Evolutionary conservation across 2,797 vertebrate species (phyloP), one percentile per base, ranked within the genome.

Genomic region (Anableps anableps): DNA sequence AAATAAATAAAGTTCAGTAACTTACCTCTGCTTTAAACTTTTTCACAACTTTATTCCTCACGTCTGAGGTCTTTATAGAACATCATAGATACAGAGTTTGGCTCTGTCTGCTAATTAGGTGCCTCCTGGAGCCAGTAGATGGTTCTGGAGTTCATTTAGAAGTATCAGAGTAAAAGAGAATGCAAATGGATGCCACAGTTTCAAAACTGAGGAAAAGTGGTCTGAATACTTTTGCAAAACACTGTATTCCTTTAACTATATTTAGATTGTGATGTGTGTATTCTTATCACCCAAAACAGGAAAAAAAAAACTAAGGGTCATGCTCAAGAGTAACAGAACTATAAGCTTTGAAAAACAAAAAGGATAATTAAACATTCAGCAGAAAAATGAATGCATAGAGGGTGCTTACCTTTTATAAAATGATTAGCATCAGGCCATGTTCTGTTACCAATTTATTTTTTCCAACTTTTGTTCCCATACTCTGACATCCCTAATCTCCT

Each of bases 401-500:
- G 16, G n/a, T 41, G 14, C 17, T 26, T 73, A 9, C 41, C 55
- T 81, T 75, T 75, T 38, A 36, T 75, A 66, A 78, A 72, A 62
- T 58, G 38, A 80, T 80, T 29, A 19, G 13, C 23, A 51, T 68
- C 29, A 11, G 60, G 71, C 72, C 81, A 66, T 70, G 78, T 83
- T 91, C 78, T 82, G 60, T 81, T 87, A 78, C 31, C 10, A 34
- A 36, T n/a, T 34, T 34, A 0, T 66, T 70, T 80, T 86, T 78
- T 41, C 7, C 76, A 76, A 36, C 72, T 83, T 6, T 41, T 50
- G 9, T 83, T 86, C 74, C 66, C 74, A 82, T 74, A 77, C 77
- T 77, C 76, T 81, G 26, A 80, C 83, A 70, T 73, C 80, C 72
- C 72, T 80, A 66, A 80, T 84, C 82, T 80, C 55, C 43, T 64